Conservation (phyloP, 2,797 vertebrate genomes). For the Brachymystax lenok region DNA sequence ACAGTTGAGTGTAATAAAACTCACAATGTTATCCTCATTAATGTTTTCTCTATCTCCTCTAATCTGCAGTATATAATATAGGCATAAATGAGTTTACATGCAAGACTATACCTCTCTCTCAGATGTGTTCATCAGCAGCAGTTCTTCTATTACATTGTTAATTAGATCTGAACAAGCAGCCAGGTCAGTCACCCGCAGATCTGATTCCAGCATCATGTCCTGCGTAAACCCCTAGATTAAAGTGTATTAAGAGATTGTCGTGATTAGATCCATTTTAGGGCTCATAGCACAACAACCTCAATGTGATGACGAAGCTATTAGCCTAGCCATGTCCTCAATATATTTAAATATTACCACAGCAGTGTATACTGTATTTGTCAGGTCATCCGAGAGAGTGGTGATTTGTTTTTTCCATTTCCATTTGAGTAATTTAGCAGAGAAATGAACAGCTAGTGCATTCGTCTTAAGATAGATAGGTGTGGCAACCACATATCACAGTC, state of each 20-base stretch:
- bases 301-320: constrained; percentile 49
- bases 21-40: not conserved
- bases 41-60: constrained; percentile 6
- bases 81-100: constrained; percentile 40
- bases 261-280: constrained; percentile 67
- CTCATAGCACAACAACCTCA: constrained; percentile 58
- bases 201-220: constrained; percentile 57
- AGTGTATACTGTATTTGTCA: too few relatives aligned
- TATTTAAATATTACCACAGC: constrained; percentile 52
- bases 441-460: too few relatives aligned
- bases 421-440: too few relatives aligned
- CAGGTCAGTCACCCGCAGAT: constrained; percentile 48
- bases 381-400: too few relatives aligned
- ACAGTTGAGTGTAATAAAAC: not conserved
- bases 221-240: constrained; percentile 60
- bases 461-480: too few relatives aligned
- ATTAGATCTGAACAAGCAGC: constrained; percentile 56
- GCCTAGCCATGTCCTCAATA: constrained; percentile 52
- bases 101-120: constrained; percentile 34
- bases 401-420: too few relatives aligned
- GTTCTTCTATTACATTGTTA: constrained; percentile 63
- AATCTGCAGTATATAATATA: constrained; percentile 30
- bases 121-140: constrained; percentile 53
- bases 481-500: too few relatives aligned
- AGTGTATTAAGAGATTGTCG: constrained; percentile 65